Base-by-base conservation (phyloP, 2,797 vertebrate species). In the Anableps anableps region DNA sequence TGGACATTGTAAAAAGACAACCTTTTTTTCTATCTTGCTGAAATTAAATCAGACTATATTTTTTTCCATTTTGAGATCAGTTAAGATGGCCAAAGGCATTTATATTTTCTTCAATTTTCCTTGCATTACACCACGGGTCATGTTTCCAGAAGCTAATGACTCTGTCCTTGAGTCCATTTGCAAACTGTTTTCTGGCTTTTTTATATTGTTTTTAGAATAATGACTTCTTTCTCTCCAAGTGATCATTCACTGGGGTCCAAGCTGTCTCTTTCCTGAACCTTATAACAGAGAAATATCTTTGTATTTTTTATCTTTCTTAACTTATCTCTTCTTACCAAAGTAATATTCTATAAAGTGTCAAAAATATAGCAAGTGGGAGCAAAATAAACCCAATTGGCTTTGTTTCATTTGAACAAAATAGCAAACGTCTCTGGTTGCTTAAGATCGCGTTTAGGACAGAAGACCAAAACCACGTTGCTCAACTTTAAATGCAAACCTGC, bases 401-500 rank as follows among this genome's bases (percentile, higher is more conserved):
- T 47, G 38, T 23, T 60, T 36, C 36, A 38, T 66, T 51, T 58
- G 3, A 45, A 4, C 6, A 13, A 77, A 80, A 50, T 47, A 38
- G 16, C 6, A 60, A 23, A 9, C 14, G 38, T 21, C 58, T 4
- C 31, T 38, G 47, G 23, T 29, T 51, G 62, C 23, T 80, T 60
- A 81, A 26, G 71, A 60, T 82, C 36, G 14, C 7, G 58, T 60
- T 36, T 64, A 82, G 48, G 51, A 80, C 76, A 76, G 34, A 88
- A n/a, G 53, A 55, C 64, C 74, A 71, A 78, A 83, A 89, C 73
- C 85, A 72, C n/a, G 78, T 21, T 81, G 53, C 87, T 80, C 60
- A 79, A 79, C 83, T 89, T 86, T 87, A 72, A 87, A 36, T 9
- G 38, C 29, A 80, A 78, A 76, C 1, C 47, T n/a, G 60, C 78